Conservation (phyloP, 2,888 invertebrate genomes). For the Aleiodes alternator region DNA sequence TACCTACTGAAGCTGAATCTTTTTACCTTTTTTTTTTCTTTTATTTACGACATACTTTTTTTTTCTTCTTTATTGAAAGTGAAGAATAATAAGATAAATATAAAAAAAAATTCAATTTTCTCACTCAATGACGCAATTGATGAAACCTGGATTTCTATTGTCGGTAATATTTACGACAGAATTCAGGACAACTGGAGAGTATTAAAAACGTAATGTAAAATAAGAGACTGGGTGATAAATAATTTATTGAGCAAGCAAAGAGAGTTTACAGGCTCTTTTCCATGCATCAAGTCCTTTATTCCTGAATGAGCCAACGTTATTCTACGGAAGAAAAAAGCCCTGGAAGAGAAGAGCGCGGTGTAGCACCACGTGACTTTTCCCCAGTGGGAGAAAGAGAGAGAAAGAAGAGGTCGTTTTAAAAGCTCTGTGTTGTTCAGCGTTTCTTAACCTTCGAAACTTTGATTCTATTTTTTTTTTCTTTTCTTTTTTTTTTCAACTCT, state of each 20-base stretch:
- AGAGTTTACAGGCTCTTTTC: background rate
- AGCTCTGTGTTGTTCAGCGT: constrained; percentile 2
- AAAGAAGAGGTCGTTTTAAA: background rate
- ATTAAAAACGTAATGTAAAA: background rate
- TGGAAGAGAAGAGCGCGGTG: background rate
- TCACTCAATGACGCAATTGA: constrained; percentile 8
- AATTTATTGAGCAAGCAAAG: background rate
- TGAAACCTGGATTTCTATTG: background rate
- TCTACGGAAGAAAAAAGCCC: background rate
- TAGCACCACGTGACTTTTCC: constrained; percentile 23
- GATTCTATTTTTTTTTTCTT: background rate
- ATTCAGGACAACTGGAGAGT: background rate
- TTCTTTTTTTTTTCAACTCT: background rate
- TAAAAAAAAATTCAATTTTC: background rate
- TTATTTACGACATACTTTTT: background rate
- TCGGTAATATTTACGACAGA: background rate
- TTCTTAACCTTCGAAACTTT: constrained; percentile 7
- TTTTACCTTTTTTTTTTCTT: constrained; percentile 13
- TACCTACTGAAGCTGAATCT: background rate
- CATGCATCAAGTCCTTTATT: background rate
- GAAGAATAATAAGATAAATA: background rate
- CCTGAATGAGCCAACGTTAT: constrained; percentile 11
- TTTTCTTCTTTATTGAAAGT: background rate
- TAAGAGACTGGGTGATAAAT: constrained; percentile 13
- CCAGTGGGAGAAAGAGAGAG: background rate